Evolutionary conservation across 92 coral and sea anemone species (phyloP), one percentile per base, ranked within the genome.

Genomic region (Phenganax stokvisi): DNA sequence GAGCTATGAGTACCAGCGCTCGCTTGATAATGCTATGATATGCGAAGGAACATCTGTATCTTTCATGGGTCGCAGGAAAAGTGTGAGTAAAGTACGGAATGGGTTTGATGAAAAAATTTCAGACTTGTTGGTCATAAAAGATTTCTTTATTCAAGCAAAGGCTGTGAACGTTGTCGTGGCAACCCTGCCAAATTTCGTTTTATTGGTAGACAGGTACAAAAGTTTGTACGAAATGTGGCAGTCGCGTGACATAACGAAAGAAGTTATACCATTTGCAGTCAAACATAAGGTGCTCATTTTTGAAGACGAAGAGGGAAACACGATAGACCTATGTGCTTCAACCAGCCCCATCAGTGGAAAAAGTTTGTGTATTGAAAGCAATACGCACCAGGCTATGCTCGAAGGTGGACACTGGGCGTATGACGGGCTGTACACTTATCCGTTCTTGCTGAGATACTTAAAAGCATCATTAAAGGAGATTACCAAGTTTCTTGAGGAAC

Each of bases 71-170:
- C 47, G 47, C 47, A 37, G 3, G 47, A 37, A 37, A 2, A 84
- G 87, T 81, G 73, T 80, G 12, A 67, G 62, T 37, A 86, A 86
- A 13, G 51, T 87, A 27, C 58, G 12, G 17, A 31, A 57, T 85
- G 10, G 83, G 47, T 37, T 37, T 37, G 47, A 37, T 37, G 47
- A 37, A 5, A 37, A 37, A 37, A 37, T 37, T 37, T 37, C 47
- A 37, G 47, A 37, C 47, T 37, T 37, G 47, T 37, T 37, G 47
- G 47, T 37, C 47, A 37, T 85, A n/a, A 87, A 83, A 1, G 89
- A 89, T 58, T 89, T 86, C 75, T 89, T 89, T 57, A 76, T 86
- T 10, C 80, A 83, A 72, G 92, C 84, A 0, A 89, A 89, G 51
- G 30, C 57, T 25, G 70, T 56, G 10, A 89, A 87, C 7, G 85